These are phyloP conservation scores for Tautogolabrus adspersus DNA, from an alignment of 2,113 vertebrate genomes.

Conservation along the genomic window DNA sequence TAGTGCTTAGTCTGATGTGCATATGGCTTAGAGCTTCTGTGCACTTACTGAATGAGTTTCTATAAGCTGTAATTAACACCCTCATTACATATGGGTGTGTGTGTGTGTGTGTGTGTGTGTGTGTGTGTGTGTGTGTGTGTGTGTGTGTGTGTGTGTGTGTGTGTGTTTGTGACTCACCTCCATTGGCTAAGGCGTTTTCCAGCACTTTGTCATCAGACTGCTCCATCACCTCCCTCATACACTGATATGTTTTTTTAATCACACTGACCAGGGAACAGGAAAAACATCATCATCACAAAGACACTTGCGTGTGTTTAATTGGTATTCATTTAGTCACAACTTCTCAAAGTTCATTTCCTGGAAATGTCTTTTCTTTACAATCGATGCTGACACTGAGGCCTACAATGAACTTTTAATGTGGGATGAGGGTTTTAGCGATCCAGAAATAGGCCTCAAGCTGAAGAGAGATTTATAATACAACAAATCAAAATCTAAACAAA, in stretches of 20 bases:
- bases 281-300: neutral
- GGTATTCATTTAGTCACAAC: neutral
- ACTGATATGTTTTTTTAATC: conserved; percentile 90
- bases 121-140: neutral
- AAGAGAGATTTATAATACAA: neutral
- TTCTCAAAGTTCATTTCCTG: neutral
- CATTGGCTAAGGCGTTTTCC: conserved; percentile 90
- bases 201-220: conserved; percentile 89
- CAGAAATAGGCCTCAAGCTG: neutral
- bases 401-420: neutral
- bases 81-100: neutral
- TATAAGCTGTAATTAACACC: conserved; percentile 39
- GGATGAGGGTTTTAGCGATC: conserved; percentile 5
- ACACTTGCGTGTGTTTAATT: neutral
- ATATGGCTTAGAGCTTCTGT: conserved; percentile 19
- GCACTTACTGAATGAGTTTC: conserved; percentile 60
- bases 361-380: neutral
- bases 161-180: conserved; percentile 85
- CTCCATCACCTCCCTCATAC: conserved; percentile 92
- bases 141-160: conserved; percentile 13
- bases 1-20: conserved; percentile 5
- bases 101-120: conserved; percentile 10
- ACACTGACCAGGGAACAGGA: conserved; percentile 79
- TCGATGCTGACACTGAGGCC: neutral
- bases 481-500: too few relatives aligned